Evolutionary conservation across 2,797 vertebrate species (phyloP), one percentile per base, ranked within the genome.

Genomic region (Phataginus tricuspis): DNA sequence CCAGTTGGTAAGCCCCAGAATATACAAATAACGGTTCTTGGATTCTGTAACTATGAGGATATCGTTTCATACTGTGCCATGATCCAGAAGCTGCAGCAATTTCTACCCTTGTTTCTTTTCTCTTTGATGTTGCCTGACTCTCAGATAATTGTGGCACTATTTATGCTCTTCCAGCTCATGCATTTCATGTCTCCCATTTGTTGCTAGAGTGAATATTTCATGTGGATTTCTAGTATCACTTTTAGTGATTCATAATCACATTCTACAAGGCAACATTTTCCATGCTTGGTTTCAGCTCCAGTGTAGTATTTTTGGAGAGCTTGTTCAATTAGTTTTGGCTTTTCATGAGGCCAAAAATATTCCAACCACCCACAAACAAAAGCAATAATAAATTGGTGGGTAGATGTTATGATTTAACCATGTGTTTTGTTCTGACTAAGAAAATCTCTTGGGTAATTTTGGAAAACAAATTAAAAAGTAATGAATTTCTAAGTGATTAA

Each of bases 391-490:
- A 96, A 95, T 93, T 91, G 84, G 45, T 95, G 91, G 82, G 18
- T 95, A 92, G 55, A 94, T 97, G 86, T 64, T 91, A 37, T 94
- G 77, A 89, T 84, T 96, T 89, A 94, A 82, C 66, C 94, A 96
- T 88, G 91, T 92, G 39, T 93, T 97, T 97, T 94, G 66, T 94
- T 97, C 83, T 87, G 39, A 90, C 87, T 85, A 71, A 95, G 83
- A 94, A 93, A 91, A 92, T 92, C 94, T 96, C 93, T 69, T 57
- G 92, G 51, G 64, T 96, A 91, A 97, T 96, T 96, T 95, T 93
- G 75, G 31, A 86, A 96, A 97, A 91, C 55, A 96, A 95, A 97
- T 94, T 59, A 93, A 96, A 97, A 94, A 94, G 57, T 93, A 94
- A 96, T 96, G 89, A 90, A 96, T 96, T 97, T 80, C 31, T 86